A percentile compares a stretch with the other conserved stretches of the same genome.
These are phyloP conservation scores for Xyrichtys novacula DNA, from an alignment of 2,797 vertebrate species.

Conservation along the genomic window DNA sequence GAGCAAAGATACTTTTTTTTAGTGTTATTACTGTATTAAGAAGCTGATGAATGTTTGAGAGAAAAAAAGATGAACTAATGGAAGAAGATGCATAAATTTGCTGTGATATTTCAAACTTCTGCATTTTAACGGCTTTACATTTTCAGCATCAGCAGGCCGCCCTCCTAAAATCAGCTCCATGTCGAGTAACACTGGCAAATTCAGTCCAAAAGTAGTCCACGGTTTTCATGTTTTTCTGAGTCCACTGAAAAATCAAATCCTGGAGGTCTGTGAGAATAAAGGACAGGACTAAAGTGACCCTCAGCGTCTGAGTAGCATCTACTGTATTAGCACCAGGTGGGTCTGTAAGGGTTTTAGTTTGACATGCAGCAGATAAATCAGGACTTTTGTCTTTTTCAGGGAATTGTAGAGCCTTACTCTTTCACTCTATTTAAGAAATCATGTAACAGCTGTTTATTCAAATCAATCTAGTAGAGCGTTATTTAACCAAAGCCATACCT, in stretches of 20 bases:
- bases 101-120: slow-evolving; percentile 54
- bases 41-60: slow-evolving; percentile 68
- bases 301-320: slow-evolving; percentile 65
- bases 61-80: slow-evolving; percentile 45
- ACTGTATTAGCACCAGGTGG: slow-evolving; percentile 67
- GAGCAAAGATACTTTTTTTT: slow-evolving; percentile 34
- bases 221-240: slow-evolving; percentile 60
- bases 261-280: slow-evolving; percentile 46
- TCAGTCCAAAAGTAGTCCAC: slow-evolving; percentile 55
- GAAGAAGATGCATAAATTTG: slow-evolving; percentile 24
- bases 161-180: slow-evolving; percentile 55
- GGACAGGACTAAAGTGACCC: slow-evolving; percentile 28
- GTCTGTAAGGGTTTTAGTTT: slow-evolving; percentile 36
- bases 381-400: slow-evolving; percentile 75
- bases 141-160: slow-evolving; percentile 36
- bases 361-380: slow-evolving; percentile 46
- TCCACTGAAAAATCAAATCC: slow-evolving; percentile 51
- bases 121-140: slow-evolving; percentile 51
- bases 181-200: slow-evolving; percentile 74
- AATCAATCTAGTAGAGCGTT: slow-evolving; percentile 63
- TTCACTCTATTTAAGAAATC: slow-evolving; percentile 69
- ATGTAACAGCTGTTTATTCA: slow-evolving; percentile 56
- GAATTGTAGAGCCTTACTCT: slow-evolving; percentile 72
- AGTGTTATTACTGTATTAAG: slow-evolving; percentile 67
- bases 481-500: slow-evolving; percentile 79